phyloP scores from a whole-genome alignment of 2,113 vertebrate species.

The Nyctereutes procyonoides region DNA sequence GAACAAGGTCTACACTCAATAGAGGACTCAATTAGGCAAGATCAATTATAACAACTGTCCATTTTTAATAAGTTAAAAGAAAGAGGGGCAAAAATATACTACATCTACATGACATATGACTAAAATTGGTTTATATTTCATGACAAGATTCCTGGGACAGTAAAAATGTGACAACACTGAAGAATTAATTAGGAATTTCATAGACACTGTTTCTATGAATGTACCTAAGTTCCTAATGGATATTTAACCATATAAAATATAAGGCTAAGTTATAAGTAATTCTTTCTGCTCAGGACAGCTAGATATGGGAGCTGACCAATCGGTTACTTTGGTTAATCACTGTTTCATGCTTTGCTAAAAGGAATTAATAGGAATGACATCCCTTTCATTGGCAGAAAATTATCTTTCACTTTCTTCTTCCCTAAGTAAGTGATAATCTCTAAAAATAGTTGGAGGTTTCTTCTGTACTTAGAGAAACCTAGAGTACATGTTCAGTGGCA shows the following conservation, averaged over 20 bases:
- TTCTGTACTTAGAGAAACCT: background rate
- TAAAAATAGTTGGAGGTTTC: slow-evolving; percentile 1
- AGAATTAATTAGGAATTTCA: slow-evolving; percentile 53
- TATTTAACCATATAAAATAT: slow-evolving; percentile 35
- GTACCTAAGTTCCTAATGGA: slow-evolving; percentile 34
- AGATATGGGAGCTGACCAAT: slow-evolving; percentile 14
- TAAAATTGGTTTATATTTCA: slow-evolving; percentile 63
- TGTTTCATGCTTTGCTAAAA: slow-evolving; percentile 57
- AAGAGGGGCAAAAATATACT: background rate
- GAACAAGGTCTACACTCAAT: slow-evolving; percentile 43
- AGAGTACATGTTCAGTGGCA: background rate
- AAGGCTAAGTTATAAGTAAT: slow-evolving; percentile 54
- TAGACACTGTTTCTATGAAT: background rate
- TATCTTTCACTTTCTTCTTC: slow-evolving; percentile 72
- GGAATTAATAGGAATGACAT: slow-evolving; percentile 59
- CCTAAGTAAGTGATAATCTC: slow-evolving; percentile 51
- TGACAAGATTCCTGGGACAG: slow-evolving; percentile 1
- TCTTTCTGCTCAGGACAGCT: slow-evolving; percentile 53
- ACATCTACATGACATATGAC: background rate
- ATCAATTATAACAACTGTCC: slow-evolving; percentile 66
- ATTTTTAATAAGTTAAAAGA: slow-evolving; percentile 47
- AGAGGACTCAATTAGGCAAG: slow-evolving; percentile 66
- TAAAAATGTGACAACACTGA: slow-evolving; percentile 36
- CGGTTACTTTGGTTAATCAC: slow-evolving; percentile 71
- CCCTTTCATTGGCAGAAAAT: slow-evolving; percentile 66